These are phyloP conservation scores for Leptatherina wallacei DNA, from an alignment of 2,797 vertebrate genomes.

Conservation along the genomic window DNA sequence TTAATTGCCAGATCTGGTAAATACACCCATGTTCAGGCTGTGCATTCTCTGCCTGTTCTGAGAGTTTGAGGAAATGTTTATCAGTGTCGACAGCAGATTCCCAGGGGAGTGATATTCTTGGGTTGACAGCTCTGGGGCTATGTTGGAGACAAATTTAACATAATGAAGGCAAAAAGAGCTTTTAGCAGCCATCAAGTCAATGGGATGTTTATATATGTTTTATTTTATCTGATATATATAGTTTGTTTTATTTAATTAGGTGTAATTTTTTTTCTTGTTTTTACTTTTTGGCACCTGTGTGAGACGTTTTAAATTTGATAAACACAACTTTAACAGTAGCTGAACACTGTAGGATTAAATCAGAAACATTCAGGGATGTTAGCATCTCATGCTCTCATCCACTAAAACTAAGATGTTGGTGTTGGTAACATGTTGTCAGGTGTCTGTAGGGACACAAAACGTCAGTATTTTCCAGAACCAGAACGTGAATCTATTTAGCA, in stretches of 20 bases:
- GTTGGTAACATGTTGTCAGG: no score
- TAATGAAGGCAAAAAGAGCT: constrained; percentile 9
- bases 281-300: constrained; percentile 7
- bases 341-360: constrained; percentile 12
- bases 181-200: constrained; percentile 10
- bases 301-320: constrained; percentile 33
- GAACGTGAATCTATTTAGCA: constrained; percentile 16
- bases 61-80: constrained; percentile 25
- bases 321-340: constrained; percentile 20
- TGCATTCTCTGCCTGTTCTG: constrained; percentile 29
- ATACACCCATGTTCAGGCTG: constrained; percentile 3
- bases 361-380: not conserved
- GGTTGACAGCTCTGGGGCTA: constrained; percentile 30
- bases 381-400: no score
- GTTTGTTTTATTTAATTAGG: no score
- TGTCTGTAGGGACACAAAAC: not conserved
- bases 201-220: not conserved
- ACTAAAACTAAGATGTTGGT: no score
- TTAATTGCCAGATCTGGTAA: constrained; percentile 11
- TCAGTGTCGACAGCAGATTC: constrained; percentile 38
- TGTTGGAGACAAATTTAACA: constrained; percentile 26
- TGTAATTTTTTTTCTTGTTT: constrained; percentile 15
- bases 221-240: no score
- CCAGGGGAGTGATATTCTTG: constrained; percentile 1
- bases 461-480: constrained; percentile 19